Evolutionary conservation across 2,797 vertebrate genomes (phyloP).

Genomic region (Eurystomus glaucurus): DNA sequence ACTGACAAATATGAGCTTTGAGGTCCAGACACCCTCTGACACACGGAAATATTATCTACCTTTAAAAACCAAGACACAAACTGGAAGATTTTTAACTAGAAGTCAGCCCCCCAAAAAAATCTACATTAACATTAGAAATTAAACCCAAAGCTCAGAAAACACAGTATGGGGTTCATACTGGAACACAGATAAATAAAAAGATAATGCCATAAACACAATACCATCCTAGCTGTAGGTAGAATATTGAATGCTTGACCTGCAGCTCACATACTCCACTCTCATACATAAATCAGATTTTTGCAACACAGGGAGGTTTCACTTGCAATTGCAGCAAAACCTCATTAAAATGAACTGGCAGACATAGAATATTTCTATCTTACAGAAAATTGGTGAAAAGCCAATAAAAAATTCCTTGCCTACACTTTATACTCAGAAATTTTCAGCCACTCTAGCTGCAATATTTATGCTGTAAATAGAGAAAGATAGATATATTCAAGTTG

Average conservation of each 20-base stretch:
- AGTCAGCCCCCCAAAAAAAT: neutral
- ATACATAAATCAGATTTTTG: conserved; percentile 61
- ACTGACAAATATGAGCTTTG: neutral
- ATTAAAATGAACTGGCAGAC: conserved; percentile 67
- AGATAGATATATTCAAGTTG: conserved; percentile 23
- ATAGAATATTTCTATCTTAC: conserved; percentile 43
- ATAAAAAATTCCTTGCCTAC: conserved; percentile 23
- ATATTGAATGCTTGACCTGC: conserved; percentile 59
- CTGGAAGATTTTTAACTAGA: neutral
- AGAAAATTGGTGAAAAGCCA: conserved; percentile 52
- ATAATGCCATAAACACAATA: neutral
- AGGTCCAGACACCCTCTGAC: neutral
- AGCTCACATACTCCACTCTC: conserved; percentile 5
- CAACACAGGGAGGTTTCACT: conserved; percentile 26
- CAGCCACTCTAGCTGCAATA: conserved; percentile 8
- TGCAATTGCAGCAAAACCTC: conserved; percentile 59
- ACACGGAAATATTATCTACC: neutral
- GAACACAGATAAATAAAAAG: neutral
- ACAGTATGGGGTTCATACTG: neutral
- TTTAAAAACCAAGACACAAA: neutral
- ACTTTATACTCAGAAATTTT: conserved; percentile 40
- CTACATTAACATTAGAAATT: neutral
- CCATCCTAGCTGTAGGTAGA: neutral
- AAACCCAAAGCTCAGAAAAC: neutral
- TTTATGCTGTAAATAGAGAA: conserved; percentile 1